Evolutionary conservation across 2,113 vertebrate genomes (phyloP), one percentile per base, ranked within the genome.

Genomic region (Plectropomus leopardus): DNA sequence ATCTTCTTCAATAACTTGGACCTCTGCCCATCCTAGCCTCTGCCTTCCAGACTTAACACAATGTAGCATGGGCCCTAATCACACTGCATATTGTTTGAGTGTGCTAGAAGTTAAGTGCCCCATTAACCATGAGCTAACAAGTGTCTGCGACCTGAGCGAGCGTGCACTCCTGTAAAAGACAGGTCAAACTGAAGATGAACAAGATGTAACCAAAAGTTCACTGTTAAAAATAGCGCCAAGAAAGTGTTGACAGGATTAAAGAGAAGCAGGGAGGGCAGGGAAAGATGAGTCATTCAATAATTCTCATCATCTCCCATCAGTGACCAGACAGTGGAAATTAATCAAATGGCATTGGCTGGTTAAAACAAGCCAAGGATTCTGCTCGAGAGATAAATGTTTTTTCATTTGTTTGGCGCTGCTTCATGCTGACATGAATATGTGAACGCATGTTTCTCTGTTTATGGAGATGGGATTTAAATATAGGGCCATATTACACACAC

Each of bases 351-450:
- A 2, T 16, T 59, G 59, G 11, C 26, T 19, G 16, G 34, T 64
- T 70, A 8, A 78, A 80, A 78, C 6, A 59, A 60, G 36, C 54
- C 17, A 32, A 48, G 14, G 36, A 58, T 68, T 67, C 72, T 64
- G 54, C 45, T 32, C 10, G 32, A 72, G 51, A 73, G 64, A 86
- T 64, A 26, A 55, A 80, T 80, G 32, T 10, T 68, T 71, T n/a
- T 79, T 72, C 69, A 78, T 88, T 82, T 86, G 65, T 78, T 54
- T 42, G 21, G 54, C 40, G 61, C 24, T 23, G 24, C 45, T 79
- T 60, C 28, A 65, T 55, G 17, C 55, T 53, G 21, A 63, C 32
- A 57, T 59, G 30, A 57, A 57, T 61, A 13, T 58, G 26, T 57
- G 23, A 48, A 21, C 44, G 71, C 34, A 28, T 63, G 47, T 24